Evolutionary conservation across 1,140 invertebrate genomes (phyloP).

Genomic region (Aleiodes sp.): DNA sequence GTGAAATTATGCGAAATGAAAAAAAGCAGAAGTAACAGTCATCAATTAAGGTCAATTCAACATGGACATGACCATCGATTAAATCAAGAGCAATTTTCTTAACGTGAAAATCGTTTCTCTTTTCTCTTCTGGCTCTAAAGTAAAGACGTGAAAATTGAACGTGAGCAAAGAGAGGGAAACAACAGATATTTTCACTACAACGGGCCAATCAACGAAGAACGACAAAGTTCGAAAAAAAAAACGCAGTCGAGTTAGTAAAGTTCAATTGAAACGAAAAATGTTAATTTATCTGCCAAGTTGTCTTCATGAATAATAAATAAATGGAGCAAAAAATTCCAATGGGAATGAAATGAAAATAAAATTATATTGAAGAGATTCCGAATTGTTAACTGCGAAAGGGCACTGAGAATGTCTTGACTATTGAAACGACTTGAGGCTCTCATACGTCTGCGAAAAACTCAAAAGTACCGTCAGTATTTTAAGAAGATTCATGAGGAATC

Average conservation of each 20-base stretch:
- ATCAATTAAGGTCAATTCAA: constrained; percentile 14
- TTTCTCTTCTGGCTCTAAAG: neutral
- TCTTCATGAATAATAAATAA: neutral
- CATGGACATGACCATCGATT: neutral
- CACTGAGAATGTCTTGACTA: neutral
- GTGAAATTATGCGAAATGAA: neutral
- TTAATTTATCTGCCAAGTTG: neutral
- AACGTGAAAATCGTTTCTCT: neutral
- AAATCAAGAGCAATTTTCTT: neutral
- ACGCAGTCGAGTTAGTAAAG: neutral
- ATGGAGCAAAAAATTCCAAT: neutral
- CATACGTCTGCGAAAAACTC: neutral
- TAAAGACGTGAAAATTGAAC: neutral
- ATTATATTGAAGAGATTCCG: neutral
- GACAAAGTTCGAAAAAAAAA: too few species aligned
- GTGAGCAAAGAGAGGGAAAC: too few species aligned
- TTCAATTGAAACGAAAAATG: neutral
- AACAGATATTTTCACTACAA: too few species aligned
- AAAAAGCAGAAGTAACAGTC: neutral
- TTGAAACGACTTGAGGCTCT: neutral
- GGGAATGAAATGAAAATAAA: neutral
- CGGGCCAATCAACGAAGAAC: too few species aligned
- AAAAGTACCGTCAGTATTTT: too few species aligned
- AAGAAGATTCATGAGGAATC: too few species aligned
- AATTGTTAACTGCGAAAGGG: neutral